phyloP scores from a whole-genome alignment of 2,888 invertebrate genomes.

The Anodontia alba region DNA sequence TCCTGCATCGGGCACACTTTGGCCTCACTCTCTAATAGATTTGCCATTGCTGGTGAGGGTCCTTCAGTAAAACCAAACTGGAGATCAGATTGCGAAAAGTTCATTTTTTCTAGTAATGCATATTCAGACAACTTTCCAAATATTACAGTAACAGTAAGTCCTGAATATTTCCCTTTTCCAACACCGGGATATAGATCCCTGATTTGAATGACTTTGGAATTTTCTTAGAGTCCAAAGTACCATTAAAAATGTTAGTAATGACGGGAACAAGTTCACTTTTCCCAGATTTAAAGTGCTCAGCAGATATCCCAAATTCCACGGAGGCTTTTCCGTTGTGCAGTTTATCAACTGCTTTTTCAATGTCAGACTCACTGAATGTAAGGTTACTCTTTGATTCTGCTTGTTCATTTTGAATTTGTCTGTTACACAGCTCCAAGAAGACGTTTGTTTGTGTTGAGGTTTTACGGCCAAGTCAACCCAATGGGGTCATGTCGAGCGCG shows the following conservation, averaged over 20 bases:
- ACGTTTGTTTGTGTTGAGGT: too few species aligned
- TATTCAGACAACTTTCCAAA: constrained; percentile 22
- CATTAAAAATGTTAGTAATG: not conserved
- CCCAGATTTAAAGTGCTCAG: constrained; percentile 11
- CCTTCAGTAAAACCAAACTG: too few species aligned
- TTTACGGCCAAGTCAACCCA: too few species aligned
- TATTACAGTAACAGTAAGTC: not conserved
- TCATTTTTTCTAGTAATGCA: not conserved
- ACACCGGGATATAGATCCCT: constrained; percentile 1
- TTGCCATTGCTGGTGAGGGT: constrained; percentile 16
- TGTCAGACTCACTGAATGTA: constrained; percentile 2
- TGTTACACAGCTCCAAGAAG: not conserved
- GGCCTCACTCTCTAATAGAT: not conserved
- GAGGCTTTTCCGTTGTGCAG: constrained; percentile 20
- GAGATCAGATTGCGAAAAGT: not conserved
- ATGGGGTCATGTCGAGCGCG: too few species aligned
- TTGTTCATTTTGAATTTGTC: too few species aligned
- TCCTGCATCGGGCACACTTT: too few species aligned
- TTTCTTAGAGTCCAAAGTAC: not conserved
- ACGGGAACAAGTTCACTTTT: not conserved
- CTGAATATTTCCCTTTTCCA: constrained; percentile 3
- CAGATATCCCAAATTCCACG: constrained; percentile 6
- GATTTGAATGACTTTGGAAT: constrained; percentile 1
- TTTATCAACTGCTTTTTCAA: too few species aligned
- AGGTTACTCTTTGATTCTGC: not conserved